A percentile compares a stretch with the other conserved stretches of the same genome.
Evolutionary conservation across 2,113 vertebrate genomes (phyloP).

Genomic region (Cynocephalus volans): DNA sequence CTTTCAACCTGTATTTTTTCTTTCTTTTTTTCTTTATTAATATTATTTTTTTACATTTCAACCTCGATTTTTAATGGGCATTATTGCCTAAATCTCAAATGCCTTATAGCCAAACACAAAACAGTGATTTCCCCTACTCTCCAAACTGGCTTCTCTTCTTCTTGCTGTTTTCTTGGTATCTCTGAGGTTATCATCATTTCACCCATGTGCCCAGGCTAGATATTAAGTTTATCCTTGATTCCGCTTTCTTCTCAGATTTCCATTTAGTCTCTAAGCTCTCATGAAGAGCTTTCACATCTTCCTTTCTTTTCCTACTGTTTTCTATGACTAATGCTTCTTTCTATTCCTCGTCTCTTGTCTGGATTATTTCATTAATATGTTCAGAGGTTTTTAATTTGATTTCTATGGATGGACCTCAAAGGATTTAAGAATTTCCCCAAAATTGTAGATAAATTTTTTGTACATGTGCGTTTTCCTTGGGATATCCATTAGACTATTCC

Average conservation of each 20-base stretch:
- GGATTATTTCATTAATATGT: slow-evolving; percentile 30
- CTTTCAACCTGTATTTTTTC: not conserved
- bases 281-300: not conserved
- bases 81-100: slow-evolving; percentile 31
- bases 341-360: not conserved
- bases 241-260: not conserved
- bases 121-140: not conserved
- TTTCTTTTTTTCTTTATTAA: too few species aligned
- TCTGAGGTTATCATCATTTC: not conserved
- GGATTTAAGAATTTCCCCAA: slow-evolving; percentile 34
- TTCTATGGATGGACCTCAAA: not conserved
- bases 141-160: not conserved
- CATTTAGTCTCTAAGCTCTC: not conserved
- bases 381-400: slow-evolving; percentile 49
- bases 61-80: not conserved
- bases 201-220: not conserved
- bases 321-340: not conserved
- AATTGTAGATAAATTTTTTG: slow-evolving; percentile 24
- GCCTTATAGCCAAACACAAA: not conserved
- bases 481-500: not conserved
- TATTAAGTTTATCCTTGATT: not conserved
- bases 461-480: not conserved
- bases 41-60: not conserved
- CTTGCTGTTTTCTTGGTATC: not conserved
- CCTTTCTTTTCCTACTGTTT: not conserved